These are phyloP conservation scores for Dione vanillae DNA, from an alignment of 2,888 invertebrate species.

Conservation along the genomic window DNA sequence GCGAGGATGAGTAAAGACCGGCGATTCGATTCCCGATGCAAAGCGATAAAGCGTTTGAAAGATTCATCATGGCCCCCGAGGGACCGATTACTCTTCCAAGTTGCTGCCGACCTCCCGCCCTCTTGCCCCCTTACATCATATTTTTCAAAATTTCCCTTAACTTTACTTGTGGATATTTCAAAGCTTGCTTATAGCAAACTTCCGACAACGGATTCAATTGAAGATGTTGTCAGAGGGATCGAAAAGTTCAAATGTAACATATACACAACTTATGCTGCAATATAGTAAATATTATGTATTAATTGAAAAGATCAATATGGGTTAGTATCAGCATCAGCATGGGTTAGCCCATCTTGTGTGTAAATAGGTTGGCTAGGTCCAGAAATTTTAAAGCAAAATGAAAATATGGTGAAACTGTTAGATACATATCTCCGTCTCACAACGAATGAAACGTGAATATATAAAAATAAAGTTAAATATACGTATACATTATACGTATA, in stretches of 20 bases:
- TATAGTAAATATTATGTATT: not conserved
- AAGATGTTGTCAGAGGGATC: slow-evolving; percentile 20
- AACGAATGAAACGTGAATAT: slow-evolving; percentile 5
- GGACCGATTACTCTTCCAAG: slow-evolving; percentile 78
- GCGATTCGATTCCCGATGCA: slow-evolving; percentile 75
- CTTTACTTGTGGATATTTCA: slow-evolving; percentile 62
- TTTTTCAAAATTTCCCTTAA: slow-evolving; percentile 76
- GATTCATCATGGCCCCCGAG: slow-evolving; percentile 79
- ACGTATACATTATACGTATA: slow-evolving; percentile 13
- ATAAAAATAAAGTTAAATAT: slow-evolving; percentile 22
- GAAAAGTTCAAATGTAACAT: slow-evolving; percentile 15
- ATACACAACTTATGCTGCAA: not conserved
- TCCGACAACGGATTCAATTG: slow-evolving; percentile 68
- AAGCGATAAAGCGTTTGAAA: slow-evolving; percentile 80
- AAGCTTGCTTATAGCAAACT: slow-evolving; percentile 55
- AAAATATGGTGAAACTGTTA: not conserved
- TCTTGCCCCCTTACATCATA: slow-evolving; percentile 74
- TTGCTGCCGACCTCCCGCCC: slow-evolving; percentile 70
- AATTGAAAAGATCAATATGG: not conserved
- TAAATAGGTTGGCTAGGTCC: not conserved
- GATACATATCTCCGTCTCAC: not conserved
- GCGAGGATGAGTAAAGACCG: slow-evolving; percentile 56
- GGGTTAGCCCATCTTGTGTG: no score
- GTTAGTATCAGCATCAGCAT: no score
- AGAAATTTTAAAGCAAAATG: not conserved